Base-by-base conservation (phyloP, 2,113 vertebrate species). In the Psophia crepitans region DNA sequence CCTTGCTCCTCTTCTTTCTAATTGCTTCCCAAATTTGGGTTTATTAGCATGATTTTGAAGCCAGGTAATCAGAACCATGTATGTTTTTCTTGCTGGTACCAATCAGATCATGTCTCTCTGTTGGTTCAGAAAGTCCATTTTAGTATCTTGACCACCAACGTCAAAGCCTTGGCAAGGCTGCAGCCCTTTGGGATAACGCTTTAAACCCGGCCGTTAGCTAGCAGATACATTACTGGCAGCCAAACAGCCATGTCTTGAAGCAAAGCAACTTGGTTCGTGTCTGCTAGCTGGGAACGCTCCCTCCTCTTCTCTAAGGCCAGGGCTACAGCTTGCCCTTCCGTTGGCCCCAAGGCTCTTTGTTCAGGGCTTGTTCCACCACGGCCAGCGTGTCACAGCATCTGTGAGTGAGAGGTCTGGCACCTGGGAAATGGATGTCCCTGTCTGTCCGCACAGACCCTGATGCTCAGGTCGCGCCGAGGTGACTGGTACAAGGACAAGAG, bases 1-100 rank as follows among this genome's bases (percentile, higher is more conserved):
- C 65, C 91, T 95, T 73, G 53, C 91, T 96, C 95, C 65, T 97
- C 95, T 93, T 97, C 93, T 92, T 89, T 85, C 94, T 95, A 91
- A 94, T 93, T 89, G 61, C 58, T 95, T 88, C 91, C 95, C 90
- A 91, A 89, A 78, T 74, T 71, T 56, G 63, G 78, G 53, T 49
- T 96, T 86, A 84, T 93, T 80, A 27, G 33, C n/a, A 5, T 43
- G 53, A 35, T 79, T 92, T 88, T 63, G 81, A 92, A 80, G 78
- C 56, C 64, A 93, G 96, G 83, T 93, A 92, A 95, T 90, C 87
- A 92, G 82, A 94, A 81, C 78, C 82, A 87, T 64, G 48, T 70
- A 46, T 64, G 39, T 43, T 88, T 89, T 80, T 39, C 43, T 57
- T 79, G 69, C 73, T 86, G 78, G 44, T 81, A 74, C 90, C 94